These are phyloP conservation scores for Zaprionus lineosus DNA, from an alignment of 2,888 invertebrate species.

Conservation along the genomic window DNA sequence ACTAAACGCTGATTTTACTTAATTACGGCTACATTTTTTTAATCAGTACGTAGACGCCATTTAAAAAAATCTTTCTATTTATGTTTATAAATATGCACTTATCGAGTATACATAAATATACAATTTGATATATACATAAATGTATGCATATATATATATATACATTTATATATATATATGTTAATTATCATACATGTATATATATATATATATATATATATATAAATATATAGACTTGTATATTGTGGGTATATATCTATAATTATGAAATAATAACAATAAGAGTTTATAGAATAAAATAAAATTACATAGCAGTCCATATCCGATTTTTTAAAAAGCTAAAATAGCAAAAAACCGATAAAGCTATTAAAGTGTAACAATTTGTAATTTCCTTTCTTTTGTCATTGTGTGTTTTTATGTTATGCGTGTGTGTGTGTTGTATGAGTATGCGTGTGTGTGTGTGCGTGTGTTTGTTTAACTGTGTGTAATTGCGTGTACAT, in stretches of 20 bases:
- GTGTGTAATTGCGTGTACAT: neutral
- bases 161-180: neutral
- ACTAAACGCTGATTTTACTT: neutral
- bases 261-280: constrained; percentile 12
- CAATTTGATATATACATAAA: neutral
- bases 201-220: constrained; percentile 25
- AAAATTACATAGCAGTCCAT: constrained; percentile 63
- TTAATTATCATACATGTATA: constrained; percentile 9
- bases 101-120: constrained; percentile 15
- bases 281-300: constrained; percentile 43
- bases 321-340: constrained; percentile 39
- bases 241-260: too few relatives aligned
- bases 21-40: constrained; percentile 21
- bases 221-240: constrained; percentile 13
- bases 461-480: neutral
- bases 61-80: constrained; percentile 15
- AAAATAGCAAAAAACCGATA: constrained; percentile 40
- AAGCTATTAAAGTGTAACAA: constrained; percentile 46
- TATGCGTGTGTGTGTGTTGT: neutral
- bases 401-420: neutral
- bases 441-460: constrained; percentile 1
- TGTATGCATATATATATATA: neutral
- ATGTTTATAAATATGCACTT: constrained; percentile 2
- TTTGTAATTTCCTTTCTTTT: constrained; percentile 13
- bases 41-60: constrained; percentile 57